Evolutionary conservation across 2,888 invertebrate genomes (phyloP).

Genomic region (Macrosiphum euphorbiae): DNA sequence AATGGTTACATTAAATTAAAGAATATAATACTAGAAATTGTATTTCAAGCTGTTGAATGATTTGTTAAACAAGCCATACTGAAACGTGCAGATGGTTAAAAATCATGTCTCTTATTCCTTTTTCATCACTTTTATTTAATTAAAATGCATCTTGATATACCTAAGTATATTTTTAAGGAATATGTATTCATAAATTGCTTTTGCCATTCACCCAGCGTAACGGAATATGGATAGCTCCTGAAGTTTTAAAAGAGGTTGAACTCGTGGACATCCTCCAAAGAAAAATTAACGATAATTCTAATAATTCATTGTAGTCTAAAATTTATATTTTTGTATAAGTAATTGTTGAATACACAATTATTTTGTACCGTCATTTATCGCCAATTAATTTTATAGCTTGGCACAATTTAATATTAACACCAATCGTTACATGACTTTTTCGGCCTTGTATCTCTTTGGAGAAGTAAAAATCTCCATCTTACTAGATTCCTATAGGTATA

Average conservation of each 20-base stretch:
- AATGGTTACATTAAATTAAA: too few species aligned
- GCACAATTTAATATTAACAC: background rate
- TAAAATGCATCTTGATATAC: background rate
- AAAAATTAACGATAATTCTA: background rate
- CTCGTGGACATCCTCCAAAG: background rate
- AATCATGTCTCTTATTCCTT: background rate
- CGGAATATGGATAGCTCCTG: background rate
- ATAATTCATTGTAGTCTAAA: background rate
- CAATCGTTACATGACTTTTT: background rate
- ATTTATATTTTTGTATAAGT: background rate
- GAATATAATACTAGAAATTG: too few species aligned
- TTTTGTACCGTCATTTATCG: background rate
- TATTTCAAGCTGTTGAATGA: background rate
- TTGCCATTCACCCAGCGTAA: background rate
- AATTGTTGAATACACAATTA: background rate
- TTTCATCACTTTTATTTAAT: background rate
- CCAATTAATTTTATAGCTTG: background rate
- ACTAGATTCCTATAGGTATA: background rate
- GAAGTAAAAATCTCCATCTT: background rate
- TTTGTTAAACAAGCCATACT: background rate
- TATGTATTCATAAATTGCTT: background rate
- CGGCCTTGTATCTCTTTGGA: background rate
- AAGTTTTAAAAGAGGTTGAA: background rate
- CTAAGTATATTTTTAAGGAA: background rate
- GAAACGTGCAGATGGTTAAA: background rate